Conservation (phyloP, 2,888 invertebrate genomes). For the Xiphydria camelus region DNA sequence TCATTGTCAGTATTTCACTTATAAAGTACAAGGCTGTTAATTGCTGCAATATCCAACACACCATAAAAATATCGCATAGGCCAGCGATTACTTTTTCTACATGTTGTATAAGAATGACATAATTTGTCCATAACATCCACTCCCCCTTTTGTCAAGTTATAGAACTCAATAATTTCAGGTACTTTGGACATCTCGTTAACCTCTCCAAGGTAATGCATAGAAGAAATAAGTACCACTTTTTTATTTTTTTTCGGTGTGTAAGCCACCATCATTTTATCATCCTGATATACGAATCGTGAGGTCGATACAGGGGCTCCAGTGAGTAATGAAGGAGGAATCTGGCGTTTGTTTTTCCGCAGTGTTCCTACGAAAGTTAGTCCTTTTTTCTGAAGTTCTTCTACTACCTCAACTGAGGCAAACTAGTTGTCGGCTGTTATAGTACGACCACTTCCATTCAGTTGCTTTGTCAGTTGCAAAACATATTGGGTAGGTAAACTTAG, state of each 20-base stretch:
- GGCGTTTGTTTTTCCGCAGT: constrained; percentile 22
- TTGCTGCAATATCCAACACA: constrained; percentile 27
- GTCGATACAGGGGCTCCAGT: constrained; percentile 16
- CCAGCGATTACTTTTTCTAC: constrained; percentile 31
- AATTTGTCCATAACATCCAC: constrained; percentile 31
- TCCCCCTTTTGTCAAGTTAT: too few relatives aligned
- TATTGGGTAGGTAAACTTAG: constrained; percentile 26
- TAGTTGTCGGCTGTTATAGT: constrained; percentile 32
- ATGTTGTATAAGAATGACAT: constrained; percentile 29
- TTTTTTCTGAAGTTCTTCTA: constrained; percentile 15
- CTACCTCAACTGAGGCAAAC: constrained; percentile 20
- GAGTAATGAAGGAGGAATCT: constrained; percentile 36
- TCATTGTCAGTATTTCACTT: too few relatives aligned
- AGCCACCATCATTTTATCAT: constrained; percentile 22
- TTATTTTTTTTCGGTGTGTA: constrained; percentile 24
- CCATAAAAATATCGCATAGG: constrained; percentile 28
- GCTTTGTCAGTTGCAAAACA: constrained; percentile 20
- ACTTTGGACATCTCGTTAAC: constrained; percentile 21
- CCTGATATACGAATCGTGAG: constrained; percentile 27
- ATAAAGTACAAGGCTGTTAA: too few relatives aligned
- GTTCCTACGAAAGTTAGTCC: constrained; percentile 26
- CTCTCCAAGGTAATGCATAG: constrained; percentile 26
- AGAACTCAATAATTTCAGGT: constrained; percentile 32
- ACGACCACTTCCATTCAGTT: constrained; percentile 17
- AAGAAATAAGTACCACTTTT: constrained; percentile 27